A percentile compares a stretch with the other conserved stretches of the same genome.
Evolutionary conservation across 2,113 vertebrate species (phyloP).

Genomic region (Neomonachus schauinslandi): DNA sequence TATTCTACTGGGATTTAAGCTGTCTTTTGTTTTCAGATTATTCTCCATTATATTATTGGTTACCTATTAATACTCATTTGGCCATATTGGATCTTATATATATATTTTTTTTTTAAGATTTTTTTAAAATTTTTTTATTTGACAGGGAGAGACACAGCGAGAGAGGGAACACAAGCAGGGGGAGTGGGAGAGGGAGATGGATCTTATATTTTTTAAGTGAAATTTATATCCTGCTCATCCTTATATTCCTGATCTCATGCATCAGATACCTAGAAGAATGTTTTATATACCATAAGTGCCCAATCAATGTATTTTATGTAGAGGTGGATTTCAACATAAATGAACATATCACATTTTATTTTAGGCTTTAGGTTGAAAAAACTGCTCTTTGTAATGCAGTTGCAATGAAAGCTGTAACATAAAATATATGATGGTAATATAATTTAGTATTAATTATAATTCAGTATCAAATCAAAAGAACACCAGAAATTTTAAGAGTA

Average conservation of each 20-base stretch:
- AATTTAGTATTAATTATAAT: not conserved
- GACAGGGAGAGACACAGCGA: no score
- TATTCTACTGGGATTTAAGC: not conserved
- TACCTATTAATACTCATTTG: not conserved
- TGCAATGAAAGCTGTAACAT: not conserved
- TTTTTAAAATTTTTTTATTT: no score
- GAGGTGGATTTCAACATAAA: slow-evolving; percentile 34
- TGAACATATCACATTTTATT: not conserved
- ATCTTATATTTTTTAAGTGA: slow-evolving; percentile 2
- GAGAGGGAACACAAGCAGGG: no score
- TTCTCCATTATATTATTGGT: not conserved
- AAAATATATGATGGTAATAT: not conserved
- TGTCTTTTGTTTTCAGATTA: not conserved
- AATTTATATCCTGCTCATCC: not conserved
- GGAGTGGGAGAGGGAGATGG: not conserved
- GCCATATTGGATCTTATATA: not conserved
- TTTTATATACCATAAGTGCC: not conserved
- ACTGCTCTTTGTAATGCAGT: not conserved
- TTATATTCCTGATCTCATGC: not conserved
- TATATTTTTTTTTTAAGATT: no score
- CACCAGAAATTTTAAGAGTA: not conserved
- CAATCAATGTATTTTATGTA: not conserved
- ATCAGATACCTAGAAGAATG: not conserved
- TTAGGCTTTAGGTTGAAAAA: not conserved
- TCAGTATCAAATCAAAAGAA: not conserved